Base-by-base conservation (phyloP, 2,888 invertebrate species). In the Lasius platythorax region DNA sequence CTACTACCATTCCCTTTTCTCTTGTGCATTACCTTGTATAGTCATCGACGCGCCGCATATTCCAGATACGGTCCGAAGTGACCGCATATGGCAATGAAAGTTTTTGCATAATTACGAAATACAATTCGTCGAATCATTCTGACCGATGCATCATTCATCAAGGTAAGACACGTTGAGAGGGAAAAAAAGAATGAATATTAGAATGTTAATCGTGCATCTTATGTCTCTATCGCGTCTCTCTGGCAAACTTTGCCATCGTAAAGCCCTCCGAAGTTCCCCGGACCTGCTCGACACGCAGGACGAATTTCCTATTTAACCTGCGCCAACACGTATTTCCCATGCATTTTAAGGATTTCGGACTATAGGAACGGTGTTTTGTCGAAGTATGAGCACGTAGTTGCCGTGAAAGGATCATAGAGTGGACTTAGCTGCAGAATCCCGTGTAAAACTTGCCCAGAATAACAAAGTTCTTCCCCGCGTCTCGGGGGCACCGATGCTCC, bases 381-480 rank as follows among this genome's bases (percentile, higher is more conserved):
- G 92, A 94, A 94, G 94, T 94, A 94, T 94, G 93, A 93, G 94
- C 94, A 94, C 94, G 94, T 94, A 94, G 93, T 94, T 94, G 93
- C 92, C 94, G 91, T 93, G 93, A 91, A 94, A 94, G 94, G 94
- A 94, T 94, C 94, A 93, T 93, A 93, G 94, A 94, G 93, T 94
- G 93, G 94, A 94, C 94, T 94, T 94, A 94, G 93, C 93, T 91
- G 85, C 88, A 86, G 93, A 93, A 94, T 94, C 94, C 94, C 93
- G 93, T 93, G 93, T 94, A 94, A 94, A 94, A 94, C 94, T 94
- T 93, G 93, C 87, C 91, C 89, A 90, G 94, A 94, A 94, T 94
- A 94, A 93, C 93, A 93, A 94, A 94, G 92, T 94, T 90, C 37
- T 37, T 37, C 37, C 37, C 89, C 64, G 73, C 72, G 84, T 84